Base-by-base conservation (phyloP, 2,888 invertebrate species). In the Scaptomyza caliginosa region DNA sequence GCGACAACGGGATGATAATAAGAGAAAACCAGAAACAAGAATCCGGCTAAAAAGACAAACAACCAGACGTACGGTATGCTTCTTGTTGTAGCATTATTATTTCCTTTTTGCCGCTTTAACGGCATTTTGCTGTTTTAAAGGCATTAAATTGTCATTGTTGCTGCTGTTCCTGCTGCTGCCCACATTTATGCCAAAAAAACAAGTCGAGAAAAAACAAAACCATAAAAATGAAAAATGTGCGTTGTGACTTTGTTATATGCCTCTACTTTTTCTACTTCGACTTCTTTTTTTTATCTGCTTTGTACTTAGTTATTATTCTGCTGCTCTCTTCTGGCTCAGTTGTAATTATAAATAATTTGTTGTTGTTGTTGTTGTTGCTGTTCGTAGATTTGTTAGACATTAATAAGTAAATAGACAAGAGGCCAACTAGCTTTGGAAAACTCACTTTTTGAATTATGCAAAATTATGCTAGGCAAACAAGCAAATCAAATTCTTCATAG, bases 1-100 rank as follows among this genome's bases (percentile, higher is more conserved):
- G 70, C 82, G 82, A 85, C 86, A 82, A 81, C 76, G 74, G 82
- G 82, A 83, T 81, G 82, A 83, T 81, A 86, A 83, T 81, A 76
- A 81, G 73, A 63, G 67, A 63, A 63, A 64, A 75, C 74, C 76
- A 74, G 72, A 75, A 68, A 62, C 69, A 38, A 51, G 52, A 65
- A 45, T 74, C 63, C 71, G 46, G 43, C 28, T 17, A 28, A 45
- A 45, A 62, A 55, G 82, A 85, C 67, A 77, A 39, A 55, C 28
- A 28, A 17, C n/a, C 62, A 64, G 82, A 85, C 67, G 32, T 32
- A 30, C 48, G 32, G 39, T 36, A 55, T 49, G 28, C 36, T 50
- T 39, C 66, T 66, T 55, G 50, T 65, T 64, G 63, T 67, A 32
- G 46, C 46, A 42, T 58, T 70, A 42, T 58, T 70, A 56, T 68